Evolutionary conservation across 2,113 vertebrate genomes (phyloP), one percentile per base, ranked within the genome.

Genomic region (Sylvietta virens): DNA sequence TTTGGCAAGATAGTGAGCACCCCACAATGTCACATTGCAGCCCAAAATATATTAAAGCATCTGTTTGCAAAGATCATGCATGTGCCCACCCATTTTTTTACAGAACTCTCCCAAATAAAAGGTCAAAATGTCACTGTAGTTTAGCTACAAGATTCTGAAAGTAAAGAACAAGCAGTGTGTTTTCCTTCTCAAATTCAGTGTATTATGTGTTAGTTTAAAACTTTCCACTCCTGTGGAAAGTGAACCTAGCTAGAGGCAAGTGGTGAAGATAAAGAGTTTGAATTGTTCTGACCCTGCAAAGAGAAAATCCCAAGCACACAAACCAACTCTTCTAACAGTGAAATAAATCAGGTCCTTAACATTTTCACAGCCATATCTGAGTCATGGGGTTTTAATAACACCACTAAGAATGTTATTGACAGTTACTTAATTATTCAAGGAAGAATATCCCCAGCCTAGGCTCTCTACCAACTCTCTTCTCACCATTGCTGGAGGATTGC

Each of bases 341-440:
- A 88, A 88, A 80, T 82, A 45, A 66, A 81, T 77, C 30, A 70
- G 5, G 26, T 71, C 81, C 44, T 88, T 93, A 88, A 76, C 64
- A 83, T 96, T 90, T 71, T 81, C 76, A 69, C 71, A 81, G 54
- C 39, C 67, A 30, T 74, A 27, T 92, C 60, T 90, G 76, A 92
- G 85, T 94, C 62, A 86, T 35, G 19, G 47, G 54, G 9, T 91
- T 92, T 93, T 88, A 93, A 83, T 81, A 95, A 83, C 60, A 80
- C 33, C 33, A 27, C 51, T 37, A 83, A 81, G 64, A 77, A 92
- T 50, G 47, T 48, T 66, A 62, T 60, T 93, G 88, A 64, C 60
- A 88, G 83, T 87, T 82, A 83, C 82, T 86, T 90, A 73, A 90
- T 95, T 94, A 82, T 83, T 93, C 35, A 73, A 70, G 92, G 70